phyloP scores from a whole-genome alignment of 2,888 invertebrate genomes.

The Spisula subtruncata region DNA sequence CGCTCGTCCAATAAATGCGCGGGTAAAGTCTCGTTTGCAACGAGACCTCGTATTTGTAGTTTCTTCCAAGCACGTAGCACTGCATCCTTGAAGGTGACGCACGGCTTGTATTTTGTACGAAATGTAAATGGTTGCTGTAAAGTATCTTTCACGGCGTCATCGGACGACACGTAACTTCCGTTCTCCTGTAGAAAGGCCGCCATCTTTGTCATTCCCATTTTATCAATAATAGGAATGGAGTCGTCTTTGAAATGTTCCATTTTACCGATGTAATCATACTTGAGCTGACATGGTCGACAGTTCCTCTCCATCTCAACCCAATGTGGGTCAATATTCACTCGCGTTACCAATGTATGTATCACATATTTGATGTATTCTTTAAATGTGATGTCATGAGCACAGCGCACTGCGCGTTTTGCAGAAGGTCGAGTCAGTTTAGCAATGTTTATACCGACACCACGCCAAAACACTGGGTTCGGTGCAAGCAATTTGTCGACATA shows the following conservation, averaged over 20 bases:
- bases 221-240: conserved; percentile 44
- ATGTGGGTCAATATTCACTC: conserved; percentile 70
- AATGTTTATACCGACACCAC: conserved; percentile 66
- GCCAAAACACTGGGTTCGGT: conserved; percentile 78
- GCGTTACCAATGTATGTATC: conserved; percentile 63
- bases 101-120: conserved; percentile 25
- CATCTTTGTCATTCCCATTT: conserved; percentile 47
- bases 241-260: conserved; percentile 75
- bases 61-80: conserved; percentile 73
- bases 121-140: conserved; percentile 52
- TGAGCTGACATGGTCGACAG: conserved; percentile 73
- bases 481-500: conserved; percentile 79
- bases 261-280: conserved; percentile 74
- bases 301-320: conserved; percentile 74
- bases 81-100: conserved; percentile 72
- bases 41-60: conserved; percentile 76
- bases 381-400: conserved; percentile 79
- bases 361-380: conserved; percentile 75
- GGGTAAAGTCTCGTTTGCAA: conserved; percentile 38
- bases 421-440: conserved; percentile 47
- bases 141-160: conserved; percentile 58
- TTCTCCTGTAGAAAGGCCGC: conserved; percentile 28
- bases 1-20: conserved; percentile 8
- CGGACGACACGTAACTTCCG: conserved; percentile 44
- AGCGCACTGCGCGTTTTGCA: conserved; percentile 36